These are phyloP conservation scores for Trinectes maculatus DNA, from an alignment of 2,113 vertebrate genomes.

Conservation along the genomic window DNA sequence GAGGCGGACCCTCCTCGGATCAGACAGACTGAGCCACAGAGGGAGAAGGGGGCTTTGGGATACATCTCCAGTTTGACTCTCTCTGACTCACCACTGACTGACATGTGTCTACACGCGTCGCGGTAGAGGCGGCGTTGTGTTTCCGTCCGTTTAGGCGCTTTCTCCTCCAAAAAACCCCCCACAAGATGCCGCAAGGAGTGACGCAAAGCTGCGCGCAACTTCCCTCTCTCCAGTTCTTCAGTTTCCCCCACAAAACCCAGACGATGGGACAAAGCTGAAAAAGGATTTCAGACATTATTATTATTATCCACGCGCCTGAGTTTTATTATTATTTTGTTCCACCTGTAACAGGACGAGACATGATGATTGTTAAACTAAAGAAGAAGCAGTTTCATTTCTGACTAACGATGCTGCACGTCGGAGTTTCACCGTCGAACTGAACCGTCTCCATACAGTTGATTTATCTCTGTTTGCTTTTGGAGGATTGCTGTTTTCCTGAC, in stretches of 20 bases:
- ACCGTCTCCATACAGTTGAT: slow-evolving; percentile 10
- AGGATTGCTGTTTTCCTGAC: slow-evolving; percentile 44
- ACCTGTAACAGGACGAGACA: slow-evolving; percentile 9
- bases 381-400: slow-evolving; percentile 22
- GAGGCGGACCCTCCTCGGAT: slow-evolving; percentile 43
- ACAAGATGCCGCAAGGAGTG: slow-evolving; percentile 52
- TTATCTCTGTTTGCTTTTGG: slow-evolving; percentile 15
- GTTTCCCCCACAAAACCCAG: slow-evolving; percentile 15
- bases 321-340: slow-evolving; percentile 7
- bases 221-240: slow-evolving; percentile 12
- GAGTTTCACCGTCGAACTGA: slow-evolving; percentile 35
- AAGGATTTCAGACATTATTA: neutral
- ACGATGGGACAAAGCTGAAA: slow-evolving; percentile 2
- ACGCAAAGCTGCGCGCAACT: slow-evolving; percentile 42
- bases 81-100: neutral
- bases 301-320: neutral
- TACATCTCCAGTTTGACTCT: neutral
- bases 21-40: slow-evolving; percentile 23
- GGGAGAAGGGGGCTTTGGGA: slow-evolving; percentile 7
- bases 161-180: neutral
- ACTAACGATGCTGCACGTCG: slow-evolving; percentile 22
- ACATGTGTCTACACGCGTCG: slow-evolving; percentile 4
- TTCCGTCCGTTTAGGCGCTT: neutral
- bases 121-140: neutral
- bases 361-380: slow-evolving; percentile 4